Percentiles rank a stretch among this genome's conserved stretches.
Evolutionary conservation across 2,888 invertebrate genomes (phyloP).

Genomic region (Drosophila nigritarsus): DNA sequence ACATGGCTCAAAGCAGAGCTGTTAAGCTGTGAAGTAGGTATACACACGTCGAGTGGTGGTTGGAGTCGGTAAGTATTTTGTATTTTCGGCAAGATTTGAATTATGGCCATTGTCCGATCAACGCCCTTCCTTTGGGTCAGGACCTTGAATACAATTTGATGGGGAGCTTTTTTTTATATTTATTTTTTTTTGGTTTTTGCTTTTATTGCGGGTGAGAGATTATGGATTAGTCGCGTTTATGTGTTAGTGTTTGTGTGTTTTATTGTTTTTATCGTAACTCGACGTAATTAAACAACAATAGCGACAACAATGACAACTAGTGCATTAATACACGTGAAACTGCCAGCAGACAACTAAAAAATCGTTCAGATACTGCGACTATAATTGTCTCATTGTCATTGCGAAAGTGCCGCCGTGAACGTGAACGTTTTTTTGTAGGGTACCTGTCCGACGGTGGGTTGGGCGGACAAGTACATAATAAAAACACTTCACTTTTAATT

Average conservation of each 20-base stretch:
- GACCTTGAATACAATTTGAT: slow-evolving; percentile 33
- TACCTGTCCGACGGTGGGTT: slow-evolving; percentile 8
- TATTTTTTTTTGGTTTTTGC: background rate
- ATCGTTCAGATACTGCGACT: slow-evolving; percentile 46
- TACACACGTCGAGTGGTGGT: slow-evolving; percentile 7
- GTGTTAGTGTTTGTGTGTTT: slow-evolving; percentile 1
- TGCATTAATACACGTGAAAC: slow-evolving; percentile 64
- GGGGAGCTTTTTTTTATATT: background rate
- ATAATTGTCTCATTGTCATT: slow-evolving; percentile 68
- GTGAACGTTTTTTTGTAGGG: slow-evolving; percentile 13
- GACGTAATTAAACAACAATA: slow-evolving; percentile 58
- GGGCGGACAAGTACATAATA: background rate
- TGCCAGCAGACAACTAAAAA: slow-evolving; percentile 46
- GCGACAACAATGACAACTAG: slow-evolving; percentile 52
- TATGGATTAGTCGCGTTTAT: slow-evolving; percentile 17
- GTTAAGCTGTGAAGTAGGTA: slow-evolving; percentile 23
- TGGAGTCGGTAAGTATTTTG: background rate
- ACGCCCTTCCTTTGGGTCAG: slow-evolving; percentile 25
- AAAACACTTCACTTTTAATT: slow-evolving; percentile 40
- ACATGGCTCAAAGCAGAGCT: slow-evolving; percentile 30
- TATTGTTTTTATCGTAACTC: slow-evolving; percentile 40
- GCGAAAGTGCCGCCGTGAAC: slow-evolving; percentile 40
- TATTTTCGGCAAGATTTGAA: slow-evolving; percentile 26
- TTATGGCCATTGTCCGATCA: slow-evolving; percentile 37
- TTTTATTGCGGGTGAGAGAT: slow-evolving; percentile 8